These are phyloP conservation scores for Raja brachyura DNA, from an alignment of 2,113 vertebrate species.

Conservation along the genomic window DNA sequence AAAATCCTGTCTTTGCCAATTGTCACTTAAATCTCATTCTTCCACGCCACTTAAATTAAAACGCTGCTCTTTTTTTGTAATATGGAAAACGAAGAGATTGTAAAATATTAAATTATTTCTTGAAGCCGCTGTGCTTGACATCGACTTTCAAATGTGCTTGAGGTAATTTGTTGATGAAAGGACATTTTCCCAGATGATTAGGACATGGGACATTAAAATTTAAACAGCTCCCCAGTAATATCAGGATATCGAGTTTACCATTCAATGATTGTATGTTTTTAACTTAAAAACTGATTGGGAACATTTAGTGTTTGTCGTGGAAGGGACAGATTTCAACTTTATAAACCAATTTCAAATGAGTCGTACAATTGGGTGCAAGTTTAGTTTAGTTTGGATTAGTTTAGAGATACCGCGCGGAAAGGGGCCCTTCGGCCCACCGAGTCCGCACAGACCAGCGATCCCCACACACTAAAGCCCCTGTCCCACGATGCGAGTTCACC, in stretches of 20 bases:
- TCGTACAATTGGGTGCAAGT: not conserved
- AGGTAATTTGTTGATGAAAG: not conserved
- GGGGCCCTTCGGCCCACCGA: too few species aligned
- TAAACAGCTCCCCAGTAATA: not conserved
- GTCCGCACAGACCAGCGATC: too few species aligned
- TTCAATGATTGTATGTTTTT: not conserved
- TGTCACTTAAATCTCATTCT: not conserved
- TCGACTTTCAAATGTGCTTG: not conserved
- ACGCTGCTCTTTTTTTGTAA: not conserved
- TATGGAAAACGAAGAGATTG: not conserved
- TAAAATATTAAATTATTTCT: not conserved
- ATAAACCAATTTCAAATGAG: not conserved
- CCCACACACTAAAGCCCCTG: too few species aligned
- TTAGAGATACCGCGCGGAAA: too few species aligned
- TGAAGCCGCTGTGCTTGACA: not conserved
- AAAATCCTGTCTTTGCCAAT: not conserved
- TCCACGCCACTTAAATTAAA: not conserved
- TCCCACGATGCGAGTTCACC: too few species aligned
- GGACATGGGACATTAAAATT: not conserved
- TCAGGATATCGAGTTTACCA: not conserved
- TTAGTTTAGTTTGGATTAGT: too few species aligned
- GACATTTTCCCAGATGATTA: not conserved
- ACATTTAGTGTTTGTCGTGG: not conserved
- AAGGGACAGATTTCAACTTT: not conserved
- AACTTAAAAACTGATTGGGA: not conserved